phyloP scores from a whole-genome alignment of 2,113 vertebrate species.

The Myiopsitta monachus region DNA sequence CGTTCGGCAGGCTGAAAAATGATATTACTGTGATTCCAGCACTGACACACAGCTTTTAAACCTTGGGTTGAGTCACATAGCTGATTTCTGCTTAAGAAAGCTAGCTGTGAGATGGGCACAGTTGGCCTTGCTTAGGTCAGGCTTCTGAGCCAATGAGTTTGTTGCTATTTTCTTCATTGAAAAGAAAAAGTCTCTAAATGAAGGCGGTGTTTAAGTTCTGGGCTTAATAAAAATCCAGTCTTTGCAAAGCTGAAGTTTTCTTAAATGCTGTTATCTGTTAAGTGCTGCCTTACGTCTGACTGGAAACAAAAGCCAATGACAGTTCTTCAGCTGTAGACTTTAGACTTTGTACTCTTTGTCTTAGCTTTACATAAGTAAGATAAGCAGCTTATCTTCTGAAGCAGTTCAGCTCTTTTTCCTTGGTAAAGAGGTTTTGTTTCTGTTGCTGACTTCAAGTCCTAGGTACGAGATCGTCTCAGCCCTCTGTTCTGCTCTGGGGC shows the following conservation, averaged over 20 bases:
- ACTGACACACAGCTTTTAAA: not conserved
- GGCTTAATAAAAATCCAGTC: not conserved
- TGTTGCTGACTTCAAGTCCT: slow-evolving; percentile 54
- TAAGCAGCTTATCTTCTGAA: not conserved
- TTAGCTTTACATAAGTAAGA: not conserved
- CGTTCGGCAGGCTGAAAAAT: not conserved
- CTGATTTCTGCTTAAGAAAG: not conserved
- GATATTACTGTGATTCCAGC: not conserved
- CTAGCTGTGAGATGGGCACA: not conserved
- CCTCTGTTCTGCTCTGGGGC: slow-evolving; percentile 40
- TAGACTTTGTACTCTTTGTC: slow-evolving; percentile 8
- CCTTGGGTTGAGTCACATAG: not conserved
- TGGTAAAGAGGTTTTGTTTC: slow-evolving; percentile 66
- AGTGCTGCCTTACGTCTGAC: not conserved
- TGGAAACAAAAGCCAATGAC: slow-evolving; percentile 3
- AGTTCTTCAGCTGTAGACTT: not conserved
- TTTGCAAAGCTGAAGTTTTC: not conserved
- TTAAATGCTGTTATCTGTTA: not conserved
- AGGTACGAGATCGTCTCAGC: slow-evolving; percentile 49
- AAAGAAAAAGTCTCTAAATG: not conserved
- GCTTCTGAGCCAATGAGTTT: not conserved
- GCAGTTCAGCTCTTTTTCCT: slow-evolving; percentile 41
- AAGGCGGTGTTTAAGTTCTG: not conserved
- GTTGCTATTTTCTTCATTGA: not conserved
- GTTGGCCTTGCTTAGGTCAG: not conserved